Evolutionary conservation across 1,140 invertebrate species (phyloP).

Genomic region (Pomacea maculata): DNA sequence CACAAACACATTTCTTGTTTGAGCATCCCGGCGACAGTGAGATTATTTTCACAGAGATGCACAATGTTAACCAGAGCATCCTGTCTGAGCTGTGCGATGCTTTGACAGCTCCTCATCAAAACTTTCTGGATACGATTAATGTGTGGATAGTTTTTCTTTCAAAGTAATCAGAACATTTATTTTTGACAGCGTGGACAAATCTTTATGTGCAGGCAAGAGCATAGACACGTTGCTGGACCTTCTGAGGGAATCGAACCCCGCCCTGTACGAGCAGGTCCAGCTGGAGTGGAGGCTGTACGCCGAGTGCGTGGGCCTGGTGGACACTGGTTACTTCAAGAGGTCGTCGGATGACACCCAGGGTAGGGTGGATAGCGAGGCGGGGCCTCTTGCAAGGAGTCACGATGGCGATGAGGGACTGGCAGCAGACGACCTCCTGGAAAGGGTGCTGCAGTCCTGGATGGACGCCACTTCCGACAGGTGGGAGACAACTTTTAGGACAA

Average conservation of each 20-base stretch:
- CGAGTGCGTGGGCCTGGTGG: constrained; percentile 42
- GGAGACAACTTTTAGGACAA: no score
- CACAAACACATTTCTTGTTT: no score
- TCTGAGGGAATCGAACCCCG: constrained; percentile 28
- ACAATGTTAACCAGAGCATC: no score
- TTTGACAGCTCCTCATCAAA: no score
- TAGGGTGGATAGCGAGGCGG: no score
- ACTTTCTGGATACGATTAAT: no score
- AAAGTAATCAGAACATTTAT: neutral
- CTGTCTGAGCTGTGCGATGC: no score
- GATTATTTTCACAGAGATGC: no score
- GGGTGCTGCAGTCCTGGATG: neutral
- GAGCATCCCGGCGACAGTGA: no score
- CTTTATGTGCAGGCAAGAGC: constrained; percentile 28
- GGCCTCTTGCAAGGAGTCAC: neutral
- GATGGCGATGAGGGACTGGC: neutral
- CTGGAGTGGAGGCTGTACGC: constrained; percentile 37
- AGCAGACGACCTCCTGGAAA: neutral
- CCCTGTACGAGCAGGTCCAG: constrained; percentile 32
- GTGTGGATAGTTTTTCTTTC: no score
- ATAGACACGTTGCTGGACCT: constrained; percentile 29
- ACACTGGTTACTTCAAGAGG: constrained; percentile 48
- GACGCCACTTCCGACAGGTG: neutral
- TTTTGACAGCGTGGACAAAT: neutral
- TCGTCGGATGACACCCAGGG: neutral